phyloP scores from a whole-genome alignment of 2,113 vertebrate genomes.

The Hoplias malabaricus region DNA sequence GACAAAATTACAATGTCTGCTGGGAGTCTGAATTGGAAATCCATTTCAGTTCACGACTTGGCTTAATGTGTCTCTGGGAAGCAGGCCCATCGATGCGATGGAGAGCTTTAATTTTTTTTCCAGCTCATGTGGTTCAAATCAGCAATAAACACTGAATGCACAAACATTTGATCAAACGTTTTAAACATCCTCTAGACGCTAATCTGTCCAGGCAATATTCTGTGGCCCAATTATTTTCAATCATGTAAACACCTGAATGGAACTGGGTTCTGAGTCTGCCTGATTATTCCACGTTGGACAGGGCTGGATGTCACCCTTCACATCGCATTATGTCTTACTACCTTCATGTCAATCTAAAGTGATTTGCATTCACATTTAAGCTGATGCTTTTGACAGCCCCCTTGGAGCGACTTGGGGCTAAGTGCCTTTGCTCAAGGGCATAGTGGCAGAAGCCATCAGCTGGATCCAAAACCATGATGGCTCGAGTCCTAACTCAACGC shows the following conservation, averaged over 20 bases:
- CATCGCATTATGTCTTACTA: neutral
- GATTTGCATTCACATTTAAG: neutral
- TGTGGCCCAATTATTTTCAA: neutral
- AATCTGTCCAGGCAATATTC: neutral
- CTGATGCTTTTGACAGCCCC: conserved; percentile 12
- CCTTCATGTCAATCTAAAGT: neutral
- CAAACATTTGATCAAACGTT: conserved; percentile 26
- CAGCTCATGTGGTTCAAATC: conserved; percentile 26
- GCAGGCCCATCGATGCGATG: conserved; percentile 1
- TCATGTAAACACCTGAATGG: conserved; percentile 5
- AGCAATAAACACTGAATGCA: conserved; percentile 17
- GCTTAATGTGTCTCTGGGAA: conserved; percentile 37
- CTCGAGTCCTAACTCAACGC: neutral
- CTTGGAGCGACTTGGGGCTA: neutral
- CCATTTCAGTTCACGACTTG: conserved; percentile 31
- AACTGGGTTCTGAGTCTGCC: neutral
- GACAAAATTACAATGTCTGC: neutral
- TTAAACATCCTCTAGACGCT: conserved; percentile 10
- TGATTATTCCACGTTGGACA: neutral
- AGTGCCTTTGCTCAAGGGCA: neutral
- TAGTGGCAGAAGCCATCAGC: neutral
- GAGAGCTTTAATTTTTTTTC: neutral
- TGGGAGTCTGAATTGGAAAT: conserved; percentile 22
- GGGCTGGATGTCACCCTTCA: neutral
- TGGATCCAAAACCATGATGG: neutral